phyloP scores from a whole-genome alignment of 2,113 vertebrate species.

The Epinephelus moara region DNA sequence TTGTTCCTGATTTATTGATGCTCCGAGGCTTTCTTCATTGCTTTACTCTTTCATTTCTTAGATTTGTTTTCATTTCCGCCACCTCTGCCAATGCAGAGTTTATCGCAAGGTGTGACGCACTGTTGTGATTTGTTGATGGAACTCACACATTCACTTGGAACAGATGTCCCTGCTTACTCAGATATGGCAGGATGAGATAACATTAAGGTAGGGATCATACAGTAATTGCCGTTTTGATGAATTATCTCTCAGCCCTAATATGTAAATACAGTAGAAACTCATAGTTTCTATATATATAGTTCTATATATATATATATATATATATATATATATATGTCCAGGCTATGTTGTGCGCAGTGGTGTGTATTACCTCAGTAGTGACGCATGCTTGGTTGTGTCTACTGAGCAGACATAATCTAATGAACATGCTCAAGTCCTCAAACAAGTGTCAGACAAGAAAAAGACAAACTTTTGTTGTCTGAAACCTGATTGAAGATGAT shows the following conservation, averaged over 20 bases:
- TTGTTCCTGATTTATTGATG: background rate
- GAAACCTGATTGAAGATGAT: too few relatives aligned
- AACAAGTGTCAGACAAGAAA: background rate
- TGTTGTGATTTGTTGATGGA: background rate
- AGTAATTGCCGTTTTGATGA: background rate
- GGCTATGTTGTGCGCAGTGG: background rate
- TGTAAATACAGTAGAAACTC: background rate
- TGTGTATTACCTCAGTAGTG: background rate
- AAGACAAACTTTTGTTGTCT: background rate
- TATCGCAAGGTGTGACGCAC: background rate
- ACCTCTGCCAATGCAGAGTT: background rate
- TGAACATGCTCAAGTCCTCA: slow-evolving; percentile 11
- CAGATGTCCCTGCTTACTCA: slow-evolving; percentile 3
- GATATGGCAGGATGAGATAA: background rate
- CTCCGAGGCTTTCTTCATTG: background rate
- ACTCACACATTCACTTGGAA: background rate
- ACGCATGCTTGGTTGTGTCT: background rate
- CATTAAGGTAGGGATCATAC: background rate
- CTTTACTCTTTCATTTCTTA: background rate
- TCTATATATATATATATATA: background rate
- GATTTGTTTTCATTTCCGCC: slow-evolving; percentile 3
- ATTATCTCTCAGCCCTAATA: background rate
- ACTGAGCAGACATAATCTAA: background rate
- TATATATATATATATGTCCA: background rate
- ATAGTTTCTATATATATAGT: too few relatives aligned